Evolutionary conservation across 2,797 vertebrate species (phyloP), one percentile per base, ranked within the genome.

Genomic region (Percopsis omiscomaycus): DNA sequence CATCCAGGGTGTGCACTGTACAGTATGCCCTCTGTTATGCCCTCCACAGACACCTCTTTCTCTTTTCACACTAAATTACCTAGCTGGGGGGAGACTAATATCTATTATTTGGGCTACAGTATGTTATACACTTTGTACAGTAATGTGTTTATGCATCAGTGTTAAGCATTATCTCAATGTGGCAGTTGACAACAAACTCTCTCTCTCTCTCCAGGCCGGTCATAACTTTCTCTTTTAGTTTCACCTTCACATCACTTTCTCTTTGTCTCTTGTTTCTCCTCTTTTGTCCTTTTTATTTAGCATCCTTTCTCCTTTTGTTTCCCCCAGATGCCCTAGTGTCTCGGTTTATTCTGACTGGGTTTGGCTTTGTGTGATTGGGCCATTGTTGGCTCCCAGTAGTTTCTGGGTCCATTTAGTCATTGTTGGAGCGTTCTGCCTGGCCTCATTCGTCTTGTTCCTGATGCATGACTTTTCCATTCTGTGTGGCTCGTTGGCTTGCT

Each of bases 361-460:
- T 37, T 37, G 63, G 64, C 69, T 79, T 59, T 76, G 62, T 69
- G 61, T 71, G 74, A 68, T 61, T 69, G 72, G 66, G 64, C 71
- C 69, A 75, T 83, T 88, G 83, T 86, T 66, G 0, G 44, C 6
- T 15, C 64, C 45, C 50, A 77, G 85, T 80, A 85, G 82, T 83
- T 69, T 68, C 71, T 64, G 75, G 74, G 77, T 77, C 80, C 79
- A 78, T 84, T 73, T 84, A 71, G 76, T 78, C 62, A 77, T 87
- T 85, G 87, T 85, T 77, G 11, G 49, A 74, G 61, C 53, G 46
- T 77, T 77, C 71, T 77, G 77, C 71, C 64, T 67, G 80, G 71
- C 66, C 55, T 72, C 69, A 82, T 84, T 84, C 72, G 74, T 44
- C 14, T 54, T 1, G 29, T 74, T 80, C 86, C 44, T 83, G 79